A percentile compares a stretch with the other conserved stretches of the same genome.
These are phyloP conservation scores for Metridium senile DNA, from an alignment of 92 coral and sea anemone species.

Conservation along the genomic window DNA sequence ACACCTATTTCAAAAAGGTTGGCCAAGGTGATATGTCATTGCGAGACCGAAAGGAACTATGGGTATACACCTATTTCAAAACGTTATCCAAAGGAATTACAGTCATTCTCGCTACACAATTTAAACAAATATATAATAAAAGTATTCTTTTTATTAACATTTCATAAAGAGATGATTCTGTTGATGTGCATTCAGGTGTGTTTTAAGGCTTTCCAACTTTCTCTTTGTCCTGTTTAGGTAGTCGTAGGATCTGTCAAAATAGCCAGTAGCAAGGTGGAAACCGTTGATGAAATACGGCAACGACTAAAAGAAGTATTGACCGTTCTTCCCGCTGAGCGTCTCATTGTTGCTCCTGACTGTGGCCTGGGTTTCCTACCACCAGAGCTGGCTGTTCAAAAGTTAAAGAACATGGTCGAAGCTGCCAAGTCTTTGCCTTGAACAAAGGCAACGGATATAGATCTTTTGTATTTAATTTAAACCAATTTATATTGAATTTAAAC, in stretches of 20 bases:
- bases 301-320: conserved; percentile 76
- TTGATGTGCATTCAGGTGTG: too few relatives aligned
- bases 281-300: conserved; percentile 71
- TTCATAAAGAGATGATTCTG: too few relatives aligned
- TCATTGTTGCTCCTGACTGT: conserved; percentile 92
- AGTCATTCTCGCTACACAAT: not conserved
- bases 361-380: conserved; percentile 80
- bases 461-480: too few relatives aligned
- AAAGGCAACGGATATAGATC: too few relatives aligned
- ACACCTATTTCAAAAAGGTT: too few relatives aligned
- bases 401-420: conserved; percentile 79
- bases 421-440: conserved; percentile 61
- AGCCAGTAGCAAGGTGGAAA: conserved; percentile 82
- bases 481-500: too few relatives aligned
- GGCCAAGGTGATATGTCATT: too few relatives aligned
- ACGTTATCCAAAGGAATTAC: not conserved
- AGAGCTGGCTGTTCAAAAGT: conserved; percentile 74
- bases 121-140: too few relatives aligned
- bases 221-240: conserved; percentile 38
- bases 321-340: conserved; percentile 78
- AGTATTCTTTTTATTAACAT: too few relatives aligned
- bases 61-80: too few relatives aligned
- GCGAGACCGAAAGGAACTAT: too few relatives aligned
- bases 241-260: conserved; percentile 77
- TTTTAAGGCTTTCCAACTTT: not conserved